These are phyloP conservation scores for Anguilla anguilla DNA, from an alignment of 2,797 vertebrate species.

Conservation along the genomic window DNA sequence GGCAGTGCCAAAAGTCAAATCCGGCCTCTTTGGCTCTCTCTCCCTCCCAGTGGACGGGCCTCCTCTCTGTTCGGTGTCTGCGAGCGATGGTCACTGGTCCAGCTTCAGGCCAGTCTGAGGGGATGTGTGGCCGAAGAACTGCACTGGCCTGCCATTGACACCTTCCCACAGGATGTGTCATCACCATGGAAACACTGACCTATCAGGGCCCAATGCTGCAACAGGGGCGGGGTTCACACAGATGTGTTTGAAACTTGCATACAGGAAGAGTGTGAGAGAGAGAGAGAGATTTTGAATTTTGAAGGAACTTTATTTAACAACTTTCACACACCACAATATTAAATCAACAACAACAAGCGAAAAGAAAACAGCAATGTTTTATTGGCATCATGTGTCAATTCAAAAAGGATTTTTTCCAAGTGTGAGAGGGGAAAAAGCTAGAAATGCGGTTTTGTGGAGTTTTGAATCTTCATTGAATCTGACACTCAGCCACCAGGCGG, in stretches of 20 bases:
- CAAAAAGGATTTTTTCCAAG: not conserved
- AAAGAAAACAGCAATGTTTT: not conserved
- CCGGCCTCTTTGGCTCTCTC: not conserved
- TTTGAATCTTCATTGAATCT: constrained; percentile 40
- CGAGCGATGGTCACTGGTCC: not conserved
- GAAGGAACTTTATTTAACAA: constrained; percentile 8
- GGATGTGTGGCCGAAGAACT: constrained; percentile 56
- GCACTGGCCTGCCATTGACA: constrained; percentile 60
- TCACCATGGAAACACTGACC: constrained; percentile 79
- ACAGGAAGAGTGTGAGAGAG: not conserved
- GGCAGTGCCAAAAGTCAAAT: not conserved
- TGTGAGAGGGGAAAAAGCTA: not conserved
- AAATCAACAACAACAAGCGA: not conserved
- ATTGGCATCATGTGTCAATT: not conserved
- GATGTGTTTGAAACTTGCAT: not conserved
- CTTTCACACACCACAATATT: not conserved
- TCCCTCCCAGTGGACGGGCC: not conserved
- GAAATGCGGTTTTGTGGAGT: not conserved
- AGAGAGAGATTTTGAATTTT: constrained; percentile 8
- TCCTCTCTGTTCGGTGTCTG: not conserved
- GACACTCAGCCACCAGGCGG: constrained; percentile 26
- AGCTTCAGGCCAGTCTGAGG: constrained; percentile 64
- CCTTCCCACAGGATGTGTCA: constrained; percentile 60
- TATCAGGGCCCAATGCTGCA: constrained; percentile 55
- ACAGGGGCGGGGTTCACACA: constrained; percentile 51